phyloP scores from a whole-genome alignment of 2,113 vertebrate species.

The Oostethus manadensis region DNA sequence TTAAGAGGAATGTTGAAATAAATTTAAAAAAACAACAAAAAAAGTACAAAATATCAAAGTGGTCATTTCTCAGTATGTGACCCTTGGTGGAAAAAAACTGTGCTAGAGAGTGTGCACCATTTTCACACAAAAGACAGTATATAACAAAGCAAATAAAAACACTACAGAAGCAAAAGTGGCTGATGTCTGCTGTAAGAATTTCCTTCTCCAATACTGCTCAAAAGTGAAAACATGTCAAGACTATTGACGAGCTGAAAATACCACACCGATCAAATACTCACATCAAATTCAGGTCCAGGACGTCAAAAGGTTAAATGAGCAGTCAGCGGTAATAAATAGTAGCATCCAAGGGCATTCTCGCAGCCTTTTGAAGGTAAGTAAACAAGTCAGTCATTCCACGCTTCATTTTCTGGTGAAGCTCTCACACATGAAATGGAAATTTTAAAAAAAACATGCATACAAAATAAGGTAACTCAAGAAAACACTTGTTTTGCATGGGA shows the following conservation, averaged over 20 bases:
- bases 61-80: no score
- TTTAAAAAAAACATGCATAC: neutral
- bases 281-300: neutral
- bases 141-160: neutral
- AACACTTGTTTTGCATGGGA: neutral
- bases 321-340: constrained; percentile 4
- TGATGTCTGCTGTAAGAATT: constrained; percentile 7
- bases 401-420: neutral
- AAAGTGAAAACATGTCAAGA: constrained; percentile 11
- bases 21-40: no score
- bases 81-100: no score
- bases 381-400: constrained; percentile 12
- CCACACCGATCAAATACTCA: constrained; percentile 5
- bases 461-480: constrained; percentile 1
- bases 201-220: neutral
- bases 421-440: neutral
- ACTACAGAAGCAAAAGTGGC: no score
- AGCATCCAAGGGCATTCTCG: constrained; percentile 6
- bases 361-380: constrained; percentile 9
- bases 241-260: constrained; percentile 11
- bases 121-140: no score
- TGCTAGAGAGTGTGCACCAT: no score
- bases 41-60: no score
- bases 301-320: constrained; percentile 8
- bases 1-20: no score